phyloP scores from a whole-genome alignment of 2,113 vertebrate species.

The Notothenia coriiceps region DNA sequence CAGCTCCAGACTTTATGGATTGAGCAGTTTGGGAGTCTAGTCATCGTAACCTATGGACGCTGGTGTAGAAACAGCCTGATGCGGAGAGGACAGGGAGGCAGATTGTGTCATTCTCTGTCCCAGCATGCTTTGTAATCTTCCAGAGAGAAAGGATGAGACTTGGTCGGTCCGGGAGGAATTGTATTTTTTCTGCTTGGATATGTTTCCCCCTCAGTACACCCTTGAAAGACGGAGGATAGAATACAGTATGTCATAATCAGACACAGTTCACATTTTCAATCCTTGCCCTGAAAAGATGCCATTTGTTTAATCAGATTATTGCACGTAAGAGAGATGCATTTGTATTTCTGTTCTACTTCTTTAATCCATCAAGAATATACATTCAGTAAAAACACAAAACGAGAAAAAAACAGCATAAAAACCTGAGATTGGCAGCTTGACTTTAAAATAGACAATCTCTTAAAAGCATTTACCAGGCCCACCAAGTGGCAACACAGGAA shows the following conservation, averaged over 20 bases:
- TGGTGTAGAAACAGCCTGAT: slow-evolving; percentile 8
- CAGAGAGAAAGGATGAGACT: slow-evolving; percentile 51
- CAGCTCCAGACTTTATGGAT: slow-evolving; percentile 47
- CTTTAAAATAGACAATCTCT: not conserved
- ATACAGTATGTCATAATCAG: not conserved
- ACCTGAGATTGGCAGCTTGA: not conserved
- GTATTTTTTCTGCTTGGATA: slow-evolving; percentile 55
- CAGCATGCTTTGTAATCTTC: slow-evolving; percentile 56
- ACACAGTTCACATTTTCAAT: not conserved
- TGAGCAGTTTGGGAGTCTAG: slow-evolving; percentile 52
- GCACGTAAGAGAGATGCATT: not conserved
- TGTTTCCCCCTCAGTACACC: slow-evolving; percentile 56
- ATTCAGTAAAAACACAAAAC: no score
- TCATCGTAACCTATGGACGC: slow-evolving; percentile 52
- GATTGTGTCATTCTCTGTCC: slow-evolving; percentile 46
- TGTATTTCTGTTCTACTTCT: not conserved
- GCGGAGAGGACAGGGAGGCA: slow-evolving; percentile 21
- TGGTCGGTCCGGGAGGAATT: slow-evolving; percentile 52
- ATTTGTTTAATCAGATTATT: not conserved
- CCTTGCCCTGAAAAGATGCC: not conserved
- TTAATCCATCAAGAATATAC: not conserved
- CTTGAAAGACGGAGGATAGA: slow-evolving; percentile 20
- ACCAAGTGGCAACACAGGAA: not conserved
- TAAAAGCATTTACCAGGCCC: not conserved
- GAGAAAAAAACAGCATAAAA: not conserved